A percentile compares a stretch with the other conserved stretches of the same genome.
phyloP scores from a whole-genome alignment of 1,140 invertebrate species.

The Phocides pigmalion region DNA sequence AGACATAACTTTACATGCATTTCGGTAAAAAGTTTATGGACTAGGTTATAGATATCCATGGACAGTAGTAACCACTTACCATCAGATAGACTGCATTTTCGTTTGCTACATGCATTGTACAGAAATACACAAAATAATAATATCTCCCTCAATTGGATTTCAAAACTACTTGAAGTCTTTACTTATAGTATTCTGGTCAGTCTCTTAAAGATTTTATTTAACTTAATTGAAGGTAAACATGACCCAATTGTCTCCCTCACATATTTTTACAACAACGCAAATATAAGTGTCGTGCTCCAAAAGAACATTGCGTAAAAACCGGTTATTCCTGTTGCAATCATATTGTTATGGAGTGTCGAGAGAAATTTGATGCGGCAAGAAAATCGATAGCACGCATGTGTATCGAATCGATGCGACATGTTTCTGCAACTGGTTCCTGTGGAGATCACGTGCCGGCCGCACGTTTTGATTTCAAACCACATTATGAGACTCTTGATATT shows the following conservation, averaged over 20 bases:
- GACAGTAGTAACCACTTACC: too few species aligned
- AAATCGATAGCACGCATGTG: conserved; percentile 10
- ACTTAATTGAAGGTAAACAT: not conserved
- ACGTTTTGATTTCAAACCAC: not conserved
- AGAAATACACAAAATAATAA: too few species aligned
- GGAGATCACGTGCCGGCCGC: not conserved
- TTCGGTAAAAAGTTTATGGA: too few species aligned
- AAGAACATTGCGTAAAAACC: conserved; percentile 1
- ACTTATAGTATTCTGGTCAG: too few species aligned
- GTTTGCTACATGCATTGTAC: too few species aligned
- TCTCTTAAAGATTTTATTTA: too few species aligned
- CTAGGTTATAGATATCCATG: too few species aligned
- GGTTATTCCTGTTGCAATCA: not conserved
- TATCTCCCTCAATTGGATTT: too few species aligned
- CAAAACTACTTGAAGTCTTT: too few species aligned
- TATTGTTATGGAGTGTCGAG: not conserved
- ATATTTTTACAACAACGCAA: not conserved
- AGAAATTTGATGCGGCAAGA: conserved; percentile 23
- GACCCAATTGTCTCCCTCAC: not conserved
- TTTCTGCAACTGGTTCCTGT: conserved; percentile 11
- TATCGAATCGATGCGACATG: conserved; percentile 20
- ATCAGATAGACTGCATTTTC: too few species aligned
- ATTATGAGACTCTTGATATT: too few species aligned
- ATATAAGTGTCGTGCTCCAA: not conserved
- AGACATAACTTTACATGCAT: too few species aligned